Evolutionary conservation across 2,113 vertebrate species (phyloP).

Genomic region (Theropithecus gelada): DNA sequence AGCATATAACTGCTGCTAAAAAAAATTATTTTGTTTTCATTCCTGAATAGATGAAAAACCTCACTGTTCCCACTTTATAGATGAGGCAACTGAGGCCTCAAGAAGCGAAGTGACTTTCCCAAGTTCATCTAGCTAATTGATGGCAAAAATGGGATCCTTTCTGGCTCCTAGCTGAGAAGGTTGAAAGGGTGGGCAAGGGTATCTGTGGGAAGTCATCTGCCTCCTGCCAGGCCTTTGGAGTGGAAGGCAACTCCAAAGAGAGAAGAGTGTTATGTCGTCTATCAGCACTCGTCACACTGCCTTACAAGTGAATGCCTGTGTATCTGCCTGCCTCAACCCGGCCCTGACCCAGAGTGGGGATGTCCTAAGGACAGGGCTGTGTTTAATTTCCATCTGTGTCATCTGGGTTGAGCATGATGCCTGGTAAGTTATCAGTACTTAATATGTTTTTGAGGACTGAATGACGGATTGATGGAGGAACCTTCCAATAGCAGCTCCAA

Average conservation of each 20-base stretch:
- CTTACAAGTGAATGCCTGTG: too few species aligned
- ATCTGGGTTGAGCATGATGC: background rate
- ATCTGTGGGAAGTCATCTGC: too few species aligned
- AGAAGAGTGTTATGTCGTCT: background rate
- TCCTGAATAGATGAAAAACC: background rate
- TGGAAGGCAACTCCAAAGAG: background rate
- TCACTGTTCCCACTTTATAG: background rate
- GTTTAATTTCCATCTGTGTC: background rate
- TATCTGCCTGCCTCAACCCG: background rate
- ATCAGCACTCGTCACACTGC: background rate
- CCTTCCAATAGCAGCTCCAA: background rate
- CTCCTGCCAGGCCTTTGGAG: accelerated
- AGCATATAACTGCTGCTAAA: background rate
- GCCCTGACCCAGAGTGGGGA: background rate
- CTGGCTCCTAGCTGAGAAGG: background rate
- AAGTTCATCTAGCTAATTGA: background rate
- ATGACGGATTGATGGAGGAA: background rate
- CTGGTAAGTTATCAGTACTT: background rate
- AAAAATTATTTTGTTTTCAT: background rate
- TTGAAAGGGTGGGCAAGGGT: background rate
- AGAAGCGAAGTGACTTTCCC: background rate
- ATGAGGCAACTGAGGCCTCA: background rate
- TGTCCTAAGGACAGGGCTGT: background rate
- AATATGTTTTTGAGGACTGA: background rate
- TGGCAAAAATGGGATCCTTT: background rate